Conservation (phyloP, 2,888 invertebrate genomes). For the Chymomyza fuscimana region DNA sequence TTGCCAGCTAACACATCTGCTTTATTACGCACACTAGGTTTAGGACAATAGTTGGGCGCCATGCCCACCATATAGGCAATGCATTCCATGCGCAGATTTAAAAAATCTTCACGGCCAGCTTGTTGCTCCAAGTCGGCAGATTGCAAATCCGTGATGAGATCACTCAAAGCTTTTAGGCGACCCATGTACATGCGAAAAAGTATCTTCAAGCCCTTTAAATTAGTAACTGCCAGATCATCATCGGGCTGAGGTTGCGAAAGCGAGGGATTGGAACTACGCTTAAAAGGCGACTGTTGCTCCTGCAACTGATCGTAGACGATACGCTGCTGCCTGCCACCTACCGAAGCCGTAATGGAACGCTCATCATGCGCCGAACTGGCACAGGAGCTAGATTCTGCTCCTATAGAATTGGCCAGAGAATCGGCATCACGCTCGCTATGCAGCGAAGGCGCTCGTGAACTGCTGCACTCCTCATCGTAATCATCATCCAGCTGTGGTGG, state of each 20-base stretch:
- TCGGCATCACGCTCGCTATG: conserved; percentile 75
- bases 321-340: conserved; percentile 61
- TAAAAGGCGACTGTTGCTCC: conserved; percentile 67
- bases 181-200: conserved; percentile 83
- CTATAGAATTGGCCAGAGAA: conserved; percentile 59
- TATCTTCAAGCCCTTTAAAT: conserved; percentile 82
- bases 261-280: conserved; percentile 70
- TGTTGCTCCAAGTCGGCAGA: conserved; percentile 73
- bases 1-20: conserved; percentile 45
- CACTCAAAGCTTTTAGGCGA: conserved; percentile 78
- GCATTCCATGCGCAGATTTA: conserved; percentile 76
- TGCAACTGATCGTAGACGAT: conserved; percentile 74
- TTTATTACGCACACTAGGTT: conserved; percentile 43
- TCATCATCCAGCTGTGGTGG: conserved; percentile 70
- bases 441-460: conserved; percentile 68
- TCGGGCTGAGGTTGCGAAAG: conserved; percentile 57
- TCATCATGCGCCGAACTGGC: conserved; percentile 71
- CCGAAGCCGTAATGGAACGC: conserved; percentile 48
- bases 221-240: conserved; percentile 62
- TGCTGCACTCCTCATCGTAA: conserved; percentile 66
- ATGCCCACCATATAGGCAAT: conserved; percentile 71
- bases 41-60: conserved; percentile 61
- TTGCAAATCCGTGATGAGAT: conserved; percentile 72
- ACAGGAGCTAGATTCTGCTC: conserved; percentile 63
- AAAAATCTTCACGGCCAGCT: conserved; percentile 67